Percentiles rank a stretch among this genome's conserved stretches.
phyloP scores from a whole-genome alignment of 1,140 invertebrate genomes.

The Drosophila murphyi region DNA sequence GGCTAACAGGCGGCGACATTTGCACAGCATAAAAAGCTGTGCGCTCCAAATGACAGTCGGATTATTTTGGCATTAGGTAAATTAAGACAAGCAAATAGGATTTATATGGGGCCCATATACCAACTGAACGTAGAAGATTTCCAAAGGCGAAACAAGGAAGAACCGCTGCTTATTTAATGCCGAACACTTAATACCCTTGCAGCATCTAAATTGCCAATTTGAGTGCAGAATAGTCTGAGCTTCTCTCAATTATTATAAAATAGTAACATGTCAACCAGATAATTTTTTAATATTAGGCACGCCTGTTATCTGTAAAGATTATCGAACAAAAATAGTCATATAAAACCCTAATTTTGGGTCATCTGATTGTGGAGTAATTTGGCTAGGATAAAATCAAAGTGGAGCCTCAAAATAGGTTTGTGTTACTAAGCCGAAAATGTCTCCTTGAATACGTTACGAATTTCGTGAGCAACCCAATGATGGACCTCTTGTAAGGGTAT shows the following conservation, averaged over 20 bases:
- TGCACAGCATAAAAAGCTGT: slow-evolving; percentile 44
- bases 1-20: slow-evolving; percentile 36
- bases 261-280: too few species aligned
- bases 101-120: slow-evolving; percentile 52
- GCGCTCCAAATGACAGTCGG: slow-evolving; percentile 40
- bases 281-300: too few species aligned
- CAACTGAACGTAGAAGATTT: background rate
- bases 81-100: slow-evolving; percentile 80
- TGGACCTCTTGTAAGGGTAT: background rate
- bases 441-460: background rate
- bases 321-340: too few species aligned
- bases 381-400: too few species aligned
- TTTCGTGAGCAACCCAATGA: background rate
- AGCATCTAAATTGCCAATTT: too few species aligned
- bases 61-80: slow-evolving; percentile 59
- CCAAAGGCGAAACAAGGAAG: background rate
- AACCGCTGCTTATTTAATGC: background rate
- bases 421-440: background rate
- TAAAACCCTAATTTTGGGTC: too few species aligned
- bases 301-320: too few species aligned
- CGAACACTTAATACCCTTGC: background rate
- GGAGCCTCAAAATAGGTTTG: too few species aligned
- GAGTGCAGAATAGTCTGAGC: too few species aligned
- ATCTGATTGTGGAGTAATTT: too few species aligned
- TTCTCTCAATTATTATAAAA: too few species aligned